phyloP scores from a whole-genome alignment of 2,797 vertebrate genomes.

The Propithecus deckenii region DNA sequence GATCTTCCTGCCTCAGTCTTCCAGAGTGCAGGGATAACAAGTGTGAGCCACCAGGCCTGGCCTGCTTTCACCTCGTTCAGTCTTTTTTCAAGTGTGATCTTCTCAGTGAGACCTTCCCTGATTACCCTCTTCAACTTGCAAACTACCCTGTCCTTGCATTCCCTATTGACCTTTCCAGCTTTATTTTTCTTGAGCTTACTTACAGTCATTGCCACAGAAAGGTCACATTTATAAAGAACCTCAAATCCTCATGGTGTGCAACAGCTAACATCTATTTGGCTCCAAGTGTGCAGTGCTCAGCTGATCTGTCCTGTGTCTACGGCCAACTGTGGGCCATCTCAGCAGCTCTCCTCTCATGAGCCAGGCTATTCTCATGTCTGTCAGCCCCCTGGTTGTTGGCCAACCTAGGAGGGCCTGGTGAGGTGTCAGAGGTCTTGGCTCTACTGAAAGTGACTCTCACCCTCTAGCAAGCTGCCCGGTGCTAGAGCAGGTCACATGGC shows the following conservation, averaged over 20 bases:
- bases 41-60: fast-evolving
- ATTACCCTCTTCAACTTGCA: not conserved
- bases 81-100: not conserved
- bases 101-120: not conserved
- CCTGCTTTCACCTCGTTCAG: not conserved
- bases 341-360: not conserved
- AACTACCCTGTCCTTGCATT: not conserved
- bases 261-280: not conserved
- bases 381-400: not conserved
- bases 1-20: not conserved
- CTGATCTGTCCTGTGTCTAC: not conserved
- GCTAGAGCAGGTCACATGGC: not conserved
- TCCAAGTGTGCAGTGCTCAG: not conserved
- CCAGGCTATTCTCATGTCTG: not conserved
- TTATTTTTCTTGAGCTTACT: not conserved
- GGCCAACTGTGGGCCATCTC: not conserved
- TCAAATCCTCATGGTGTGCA: not conserved
- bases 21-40: not conserved
- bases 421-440: not conserved
- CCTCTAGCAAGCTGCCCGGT: not conserved
- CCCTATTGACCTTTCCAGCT: not conserved
- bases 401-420: not conserved
- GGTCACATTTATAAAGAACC: not conserved
- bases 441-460: not conserved
- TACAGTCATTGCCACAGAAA: not conserved